A percentile compares a stretch with the other conserved stretches of the same genome.
phyloP scores from a whole-genome alignment of 2,797 vertebrate species.

The Leucoraja ocellata region DNA sequence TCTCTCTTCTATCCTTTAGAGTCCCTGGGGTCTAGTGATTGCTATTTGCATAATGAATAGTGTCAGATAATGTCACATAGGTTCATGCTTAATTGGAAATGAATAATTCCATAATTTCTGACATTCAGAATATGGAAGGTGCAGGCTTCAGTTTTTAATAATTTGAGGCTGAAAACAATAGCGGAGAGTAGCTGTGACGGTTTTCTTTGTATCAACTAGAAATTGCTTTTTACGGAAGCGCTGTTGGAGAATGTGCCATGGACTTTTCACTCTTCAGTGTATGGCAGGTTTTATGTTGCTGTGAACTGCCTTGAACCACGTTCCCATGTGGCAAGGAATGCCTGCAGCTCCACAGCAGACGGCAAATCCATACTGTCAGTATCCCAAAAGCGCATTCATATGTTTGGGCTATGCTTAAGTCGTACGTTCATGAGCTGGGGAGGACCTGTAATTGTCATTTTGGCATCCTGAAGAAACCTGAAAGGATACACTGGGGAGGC shows the following conservation, averaged over 20 bases:
- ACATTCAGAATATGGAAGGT: background rate
- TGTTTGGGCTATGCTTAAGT: too few relatives aligned
- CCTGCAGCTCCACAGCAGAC: too few relatives aligned
- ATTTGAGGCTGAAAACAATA: background rate
- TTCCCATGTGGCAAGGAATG: too few relatives aligned
- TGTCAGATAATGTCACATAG: background rate
- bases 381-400: too few relatives aligned
- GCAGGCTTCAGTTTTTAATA: background rate
- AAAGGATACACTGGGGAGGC: background rate
- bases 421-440: too few relatives aligned
- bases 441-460: too few relatives aligned
- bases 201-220: background rate
- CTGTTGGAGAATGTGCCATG: background rate
- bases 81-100: slow-evolving; percentile 12
- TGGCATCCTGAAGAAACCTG: background rate
- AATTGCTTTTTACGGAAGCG: background rate
- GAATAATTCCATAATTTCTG: background rate
- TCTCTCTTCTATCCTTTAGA: background rate
- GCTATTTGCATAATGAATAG: background rate
- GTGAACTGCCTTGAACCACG: too few relatives aligned
- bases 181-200: background rate
- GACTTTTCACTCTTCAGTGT: background rate
- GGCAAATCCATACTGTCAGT: too few relatives aligned
- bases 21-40: background rate
- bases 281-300: too few relatives aligned